phyloP scores from a whole-genome alignment of 2,113 vertebrate species.

The Myrmophylax atrothorax region DNA sequence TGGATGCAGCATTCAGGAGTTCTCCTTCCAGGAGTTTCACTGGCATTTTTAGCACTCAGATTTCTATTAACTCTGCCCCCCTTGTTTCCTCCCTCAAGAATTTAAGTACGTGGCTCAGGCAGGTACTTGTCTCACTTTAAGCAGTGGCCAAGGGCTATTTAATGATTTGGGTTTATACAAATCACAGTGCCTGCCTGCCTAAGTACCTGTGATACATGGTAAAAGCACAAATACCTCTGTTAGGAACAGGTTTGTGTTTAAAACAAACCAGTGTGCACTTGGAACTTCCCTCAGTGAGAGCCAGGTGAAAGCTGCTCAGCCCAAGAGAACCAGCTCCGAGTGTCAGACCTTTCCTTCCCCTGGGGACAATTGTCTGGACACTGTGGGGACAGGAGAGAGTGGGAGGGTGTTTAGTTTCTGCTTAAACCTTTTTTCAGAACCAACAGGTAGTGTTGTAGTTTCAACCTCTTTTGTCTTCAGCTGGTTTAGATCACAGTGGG shows the following conservation, averaged over 20 bases:
- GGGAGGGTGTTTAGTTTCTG: neutral
- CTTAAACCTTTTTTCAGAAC: neutral
- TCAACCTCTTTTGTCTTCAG: neutral
- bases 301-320: neutral
- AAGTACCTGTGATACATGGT: neutral
- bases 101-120: neutral
- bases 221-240: neutral
- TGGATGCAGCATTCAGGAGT: neutral
- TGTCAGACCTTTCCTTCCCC: neutral
- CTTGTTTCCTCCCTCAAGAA: neutral
- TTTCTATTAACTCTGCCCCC: neutral
- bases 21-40: neutral
- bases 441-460: neutral
- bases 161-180: slow-evolving; percentile 34
- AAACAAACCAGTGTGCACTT: neutral
- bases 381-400: fast-evolving
- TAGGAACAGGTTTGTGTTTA: neutral
- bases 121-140: slow-evolving; percentile 45
- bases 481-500: neutral
- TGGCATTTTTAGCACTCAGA: neutral
- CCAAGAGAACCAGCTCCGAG: neutral
- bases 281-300: neutral
- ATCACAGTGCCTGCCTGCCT: neutral
- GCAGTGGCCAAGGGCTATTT: slow-evolving; percentile 42
- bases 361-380: neutral